Conservation (phyloP, 2,113 vertebrate species). For the Glaucomys volans region DNA sequence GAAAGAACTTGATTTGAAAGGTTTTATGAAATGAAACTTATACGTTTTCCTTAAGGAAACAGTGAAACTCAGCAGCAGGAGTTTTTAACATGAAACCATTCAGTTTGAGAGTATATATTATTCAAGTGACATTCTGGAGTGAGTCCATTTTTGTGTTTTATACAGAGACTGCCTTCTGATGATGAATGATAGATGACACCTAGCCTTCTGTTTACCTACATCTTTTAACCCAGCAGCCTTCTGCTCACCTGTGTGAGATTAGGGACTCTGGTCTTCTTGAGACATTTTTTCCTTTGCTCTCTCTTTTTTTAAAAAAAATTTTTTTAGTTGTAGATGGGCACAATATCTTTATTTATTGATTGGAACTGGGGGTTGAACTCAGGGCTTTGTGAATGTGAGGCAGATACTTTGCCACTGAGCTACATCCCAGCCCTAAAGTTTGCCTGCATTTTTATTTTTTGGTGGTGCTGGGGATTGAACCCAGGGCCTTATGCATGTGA, state of each 20-base stretch:
- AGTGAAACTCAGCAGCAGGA: background rate
- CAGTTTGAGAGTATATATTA: background rate
- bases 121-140: background rate
- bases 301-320: background rate
- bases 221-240: background rate
- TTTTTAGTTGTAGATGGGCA: too few species aligned
- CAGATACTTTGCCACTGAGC: too few species aligned
- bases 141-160: background rate
- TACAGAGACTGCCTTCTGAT: background rate
- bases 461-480: too few species aligned
- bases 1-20: conserved; percentile 1
- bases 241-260: background rate
- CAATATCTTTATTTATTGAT: too few species aligned
- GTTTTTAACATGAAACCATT: conserved; percentile 25
- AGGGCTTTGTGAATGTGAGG: too few species aligned
- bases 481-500: too few species aligned
- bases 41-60: background rate
- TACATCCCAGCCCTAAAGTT: too few species aligned
- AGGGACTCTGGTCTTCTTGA: background rate
- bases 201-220: background rate
- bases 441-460: too few species aligned
- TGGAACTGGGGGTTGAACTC: too few species aligned
- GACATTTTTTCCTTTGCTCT: background rate
- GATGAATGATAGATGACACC: background rate
- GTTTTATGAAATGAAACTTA: background rate